Evolutionary conservation across 2,888 invertebrate species (phyloP).

Genomic region (Ennomos quercinarius): DNA sequence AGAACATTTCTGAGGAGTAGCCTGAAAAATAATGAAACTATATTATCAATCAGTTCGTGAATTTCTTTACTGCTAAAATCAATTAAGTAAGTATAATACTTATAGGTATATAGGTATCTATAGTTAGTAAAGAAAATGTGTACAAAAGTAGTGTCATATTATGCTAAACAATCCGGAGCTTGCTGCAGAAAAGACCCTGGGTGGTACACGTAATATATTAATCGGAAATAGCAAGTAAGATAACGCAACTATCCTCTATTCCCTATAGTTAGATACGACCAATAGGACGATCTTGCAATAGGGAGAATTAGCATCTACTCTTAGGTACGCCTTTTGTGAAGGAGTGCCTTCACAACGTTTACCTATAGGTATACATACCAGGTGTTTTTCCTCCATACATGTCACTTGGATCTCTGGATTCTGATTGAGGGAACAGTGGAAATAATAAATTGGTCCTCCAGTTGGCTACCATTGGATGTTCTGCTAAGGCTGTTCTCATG

Average conservation of each 20-base stretch:
- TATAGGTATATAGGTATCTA: slow-evolving; percentile 40
- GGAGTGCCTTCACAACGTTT: too few species aligned
- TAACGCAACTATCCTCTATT: too few species aligned
- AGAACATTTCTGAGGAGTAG: slow-evolving; percentile 75
- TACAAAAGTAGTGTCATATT: too few species aligned
- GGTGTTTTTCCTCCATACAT: slow-evolving; percentile 81
- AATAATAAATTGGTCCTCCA: slow-evolving; percentile 92
- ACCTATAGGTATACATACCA: slow-evolving; percentile 67
- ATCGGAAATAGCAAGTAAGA: too few species aligned
- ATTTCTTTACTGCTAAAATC: neutral
- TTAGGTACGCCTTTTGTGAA: too few species aligned
- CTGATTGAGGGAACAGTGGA: slow-evolving; percentile 87
- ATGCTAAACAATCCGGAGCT: too few species aligned
- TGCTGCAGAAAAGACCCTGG: too few species aligned
- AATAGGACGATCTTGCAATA: too few species aligned
- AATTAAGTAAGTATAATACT: neutral
- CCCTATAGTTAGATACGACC: too few species aligned
- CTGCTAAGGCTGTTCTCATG: slow-evolving; percentile 77
- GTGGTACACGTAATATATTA: too few species aligned
- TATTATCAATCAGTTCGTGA: neutral
- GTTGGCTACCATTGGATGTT: slow-evolving; percentile 72
- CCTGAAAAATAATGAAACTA: slow-evolving; percentile 58
- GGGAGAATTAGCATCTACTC: too few species aligned
- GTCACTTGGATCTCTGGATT: slow-evolving; percentile 86
- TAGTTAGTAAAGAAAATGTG: too few species aligned